phyloP scores from a whole-genome alignment of 1,140 invertebrate genomes.

The Drosophila nikananu region DNA sequence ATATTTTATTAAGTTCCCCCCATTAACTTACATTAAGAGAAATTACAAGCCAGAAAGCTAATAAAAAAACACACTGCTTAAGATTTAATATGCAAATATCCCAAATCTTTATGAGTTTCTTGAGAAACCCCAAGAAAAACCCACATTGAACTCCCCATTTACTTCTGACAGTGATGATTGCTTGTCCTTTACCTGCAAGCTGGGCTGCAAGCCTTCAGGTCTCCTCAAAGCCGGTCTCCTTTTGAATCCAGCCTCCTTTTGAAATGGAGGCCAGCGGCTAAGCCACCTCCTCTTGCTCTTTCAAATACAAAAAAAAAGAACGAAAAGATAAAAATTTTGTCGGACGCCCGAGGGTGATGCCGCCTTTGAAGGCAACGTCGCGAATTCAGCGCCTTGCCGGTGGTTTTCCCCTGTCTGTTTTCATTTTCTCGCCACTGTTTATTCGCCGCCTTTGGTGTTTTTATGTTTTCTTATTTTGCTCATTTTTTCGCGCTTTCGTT shows the following conservation, averaged over 20 bases:
- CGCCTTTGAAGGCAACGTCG: constrained; percentile 67
- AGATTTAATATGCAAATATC: not conserved
- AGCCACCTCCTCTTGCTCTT: constrained; percentile 29
- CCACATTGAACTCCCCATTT: constrained; percentile 5
- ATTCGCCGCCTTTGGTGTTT: constrained; percentile 42
- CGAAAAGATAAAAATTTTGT: constrained; percentile 45
- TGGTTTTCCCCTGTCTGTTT: constrained; percentile 45
- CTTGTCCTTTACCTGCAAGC: constrained; percentile 18
- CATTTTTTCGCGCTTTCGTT: constrained; percentile 40
- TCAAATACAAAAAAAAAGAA: constrained; percentile 4
- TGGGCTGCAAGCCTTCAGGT: constrained; percentile 2
- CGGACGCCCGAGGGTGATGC: constrained; percentile 38
- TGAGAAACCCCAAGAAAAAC: not conserved
- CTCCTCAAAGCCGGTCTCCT: not conserved
- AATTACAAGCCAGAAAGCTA: not conserved
- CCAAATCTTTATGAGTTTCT: constrained; percentile 4
- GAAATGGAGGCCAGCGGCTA: constrained; percentile 41
- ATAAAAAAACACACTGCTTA: too few species aligned
- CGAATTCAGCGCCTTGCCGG: constrained; percentile 67
- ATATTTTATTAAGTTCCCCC: not conserved
- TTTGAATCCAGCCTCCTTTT: constrained; percentile 8
- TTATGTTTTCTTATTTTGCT: constrained; percentile 47
- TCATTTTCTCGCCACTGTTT: constrained; percentile 45
- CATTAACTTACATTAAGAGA: not conserved
- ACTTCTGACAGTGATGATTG: constrained; percentile 51